Evolutionary conservation across 1,140 invertebrate species (phyloP), one percentile per base, ranked within the genome.

Genomic region (Calephelis virginiensis): DNA sequence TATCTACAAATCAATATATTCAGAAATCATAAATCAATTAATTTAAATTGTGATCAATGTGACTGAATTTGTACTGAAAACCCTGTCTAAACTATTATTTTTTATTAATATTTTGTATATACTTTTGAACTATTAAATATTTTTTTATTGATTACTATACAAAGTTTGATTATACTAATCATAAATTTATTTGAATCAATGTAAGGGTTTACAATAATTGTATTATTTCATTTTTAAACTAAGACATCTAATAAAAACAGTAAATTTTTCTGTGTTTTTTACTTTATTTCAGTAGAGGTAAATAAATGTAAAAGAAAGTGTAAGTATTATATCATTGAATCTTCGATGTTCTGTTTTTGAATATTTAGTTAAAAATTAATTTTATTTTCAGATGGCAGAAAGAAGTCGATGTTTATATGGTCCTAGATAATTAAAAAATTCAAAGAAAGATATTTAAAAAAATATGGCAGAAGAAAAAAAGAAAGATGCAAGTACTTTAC

Each of bases 391-490:
- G 63, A 53, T 53, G 14, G 13, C 63, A 46, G 49, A 56, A 56
- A 17, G 17, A 53, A 50, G 11, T n/a, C 53, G 11, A 13, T 11
- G 43, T 13, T 43, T 4, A 17, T 9, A 43, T 45, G 38, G 37
- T 62, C 9, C 48, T 56, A 64, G 38, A 56, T 56, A 43, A 47
- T 67, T 61, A 63, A 62, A 50, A 49, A 64, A 61, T 50, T 63
- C 45, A 38, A 49, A 43, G 47, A 61, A 9, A 49, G 64, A 37
- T 17, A 56, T 47, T 56, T 28, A 46, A 62, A 59, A 61, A 67
- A 53, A 85, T 45, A 89, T 89, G 89, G 86, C 81, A 66, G 85
- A 85, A 78, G 84, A 87, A 66, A 88, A 89, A 74, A 90, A 89
- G 65, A 90, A 89, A 62, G 86, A 91, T 68, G 81, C 74, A 0